Evolutionary conservation across 53 echinoderm and acorn worm genomes (phyloP), one percentile per base, ranked within the genome.

Genomic region (Astropecten irregularis): DNA sequence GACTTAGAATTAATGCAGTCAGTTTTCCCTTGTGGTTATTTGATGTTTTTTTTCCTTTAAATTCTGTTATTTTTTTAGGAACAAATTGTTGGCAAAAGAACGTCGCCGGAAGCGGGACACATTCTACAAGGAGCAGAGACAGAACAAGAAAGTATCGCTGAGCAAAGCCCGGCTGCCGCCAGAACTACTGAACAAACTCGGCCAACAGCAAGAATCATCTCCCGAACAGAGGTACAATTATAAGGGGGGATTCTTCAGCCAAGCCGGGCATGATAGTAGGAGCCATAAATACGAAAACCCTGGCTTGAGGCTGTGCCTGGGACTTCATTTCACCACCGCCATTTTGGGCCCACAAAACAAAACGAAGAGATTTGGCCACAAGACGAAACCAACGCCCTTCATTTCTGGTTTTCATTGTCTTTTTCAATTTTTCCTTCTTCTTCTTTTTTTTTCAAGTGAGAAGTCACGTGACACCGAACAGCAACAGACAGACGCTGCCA

Each of bases 121-220:
- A 37, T 64, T 85, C 1, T 58, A 85, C 34, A 85, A 89, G 81
- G 51, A 85, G 18, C 90, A 89, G 90, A 89, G 85, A 85, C 77
- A 77, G 70, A 52, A 49, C 28, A 89, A 85, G 89, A 85, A 63
- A 68, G 73, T 85, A 11, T 71, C 85, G 3, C 51, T 85, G 55
- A 54, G 62, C 10, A 50, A 85, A 8, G 69, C 85, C 19, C 40
- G 79, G 0, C 71, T 89, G 8, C 85, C 90, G 3, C 26, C 68
- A 13, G 85, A 56, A 20, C 67, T 89, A 50, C 81, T 89, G 26
- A 50, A 40, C 29, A 62, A 79, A 61, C 79, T 79, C 32, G 19
- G 56, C 63, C 42, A 79, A 32, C 61, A 61, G 47, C 61, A 79
- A 40, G 79, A 79, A 14, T 16, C 19, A 15, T 61, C 61, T 9